Percentiles rank a stretch among this genome's conserved stretches.
These are phyloP conservation scores for Nasua narica DNA, from an alignment of 2,797 vertebrate genomes.

Conservation along the genomic window DNA sequence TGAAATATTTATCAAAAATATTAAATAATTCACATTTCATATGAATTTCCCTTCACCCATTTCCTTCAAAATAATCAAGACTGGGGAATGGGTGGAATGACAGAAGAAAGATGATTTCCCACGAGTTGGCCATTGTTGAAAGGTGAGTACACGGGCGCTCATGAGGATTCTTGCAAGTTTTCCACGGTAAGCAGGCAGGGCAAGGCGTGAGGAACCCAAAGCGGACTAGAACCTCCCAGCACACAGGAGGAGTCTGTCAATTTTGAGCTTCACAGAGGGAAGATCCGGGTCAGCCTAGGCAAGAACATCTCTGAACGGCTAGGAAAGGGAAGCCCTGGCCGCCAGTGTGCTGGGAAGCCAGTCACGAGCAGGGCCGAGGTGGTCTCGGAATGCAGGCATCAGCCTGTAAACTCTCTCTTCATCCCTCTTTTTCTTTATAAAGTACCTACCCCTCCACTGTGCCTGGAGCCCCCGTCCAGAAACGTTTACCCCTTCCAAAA, in stretches of 20 bases:
- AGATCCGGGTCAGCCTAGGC: not conserved
- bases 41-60: too few species aligned
- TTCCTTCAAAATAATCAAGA: slow-evolving; percentile 10
- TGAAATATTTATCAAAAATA: not conserved
- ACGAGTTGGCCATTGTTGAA: not conserved
- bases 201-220: not conserved
- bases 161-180: not conserved
- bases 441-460: not conserved
- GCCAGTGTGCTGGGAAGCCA: not conserved
- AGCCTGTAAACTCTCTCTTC: not conserved
- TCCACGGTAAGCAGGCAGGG: not conserved
- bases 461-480: not conserved
- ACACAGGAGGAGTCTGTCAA: not conserved
- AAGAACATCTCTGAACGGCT: not conserved
- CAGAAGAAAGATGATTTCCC: not conserved
- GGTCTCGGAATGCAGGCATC: not conserved
- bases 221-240: not conserved
- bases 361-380: rapidly evolving
- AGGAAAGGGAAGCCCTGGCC: not conserved
- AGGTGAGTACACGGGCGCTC: not conserved
- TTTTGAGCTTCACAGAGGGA: not conserved
- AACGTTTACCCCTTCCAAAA: not conserved
- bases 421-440: not conserved
- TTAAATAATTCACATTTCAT: not conserved
- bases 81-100: not conserved